A percentile compares a stretch with the other conserved stretches of the same genome.
These are phyloP conservation scores for Coracias cyanogaster DNA, from an alignment of 2,797 vertebrate genomes.

Conservation along the genomic window DNA sequence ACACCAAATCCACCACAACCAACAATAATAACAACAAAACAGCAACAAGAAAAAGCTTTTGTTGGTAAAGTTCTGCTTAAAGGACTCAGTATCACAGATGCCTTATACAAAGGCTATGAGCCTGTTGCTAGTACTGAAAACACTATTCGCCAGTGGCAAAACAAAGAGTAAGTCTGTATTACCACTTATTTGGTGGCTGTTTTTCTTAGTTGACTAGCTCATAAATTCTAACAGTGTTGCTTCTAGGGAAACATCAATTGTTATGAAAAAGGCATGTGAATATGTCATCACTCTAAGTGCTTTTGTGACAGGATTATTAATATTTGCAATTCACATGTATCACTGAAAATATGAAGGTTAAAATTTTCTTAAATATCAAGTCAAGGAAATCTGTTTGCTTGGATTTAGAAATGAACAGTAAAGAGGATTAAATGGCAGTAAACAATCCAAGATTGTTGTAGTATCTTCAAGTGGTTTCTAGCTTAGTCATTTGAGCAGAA, in stretches of 20 bases:
- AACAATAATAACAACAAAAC: neutral
- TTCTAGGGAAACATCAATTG: conserved; percentile 28
- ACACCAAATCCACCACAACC: neutral
- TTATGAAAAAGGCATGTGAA: conserved; percentile 8
- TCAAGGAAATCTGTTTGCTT: neutral
- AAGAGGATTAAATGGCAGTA: conserved; percentile 19
- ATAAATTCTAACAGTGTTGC: conserved; percentile 13
- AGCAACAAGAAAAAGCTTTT: neutral
- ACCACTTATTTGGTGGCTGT: conserved; percentile 12
- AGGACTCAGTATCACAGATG: neutral
- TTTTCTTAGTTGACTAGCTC: conserved; percentile 19
- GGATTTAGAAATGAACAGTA: conserved; percentile 12
- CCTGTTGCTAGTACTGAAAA: neutral
- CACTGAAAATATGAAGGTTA: neutral
- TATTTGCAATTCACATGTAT: conserved; percentile 36
- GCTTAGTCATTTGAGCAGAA: conserved; percentile 38
- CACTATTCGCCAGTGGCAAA: conserved; percentile 2
- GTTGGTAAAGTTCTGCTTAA: neutral
- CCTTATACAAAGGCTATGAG: neutral
- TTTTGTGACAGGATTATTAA: conserved; percentile 34
- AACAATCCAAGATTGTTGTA: neutral
- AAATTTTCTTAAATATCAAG: neutral
- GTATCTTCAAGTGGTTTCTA: conserved; percentile 49
- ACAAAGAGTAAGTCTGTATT: neutral
- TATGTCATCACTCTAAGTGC: neutral